Percentiles rank a stretch among this genome's conserved stretches.
phyloP scores from a whole-genome alignment of 2,113 vertebrate species.

The Telmatochromis bifrenatus region DNA sequence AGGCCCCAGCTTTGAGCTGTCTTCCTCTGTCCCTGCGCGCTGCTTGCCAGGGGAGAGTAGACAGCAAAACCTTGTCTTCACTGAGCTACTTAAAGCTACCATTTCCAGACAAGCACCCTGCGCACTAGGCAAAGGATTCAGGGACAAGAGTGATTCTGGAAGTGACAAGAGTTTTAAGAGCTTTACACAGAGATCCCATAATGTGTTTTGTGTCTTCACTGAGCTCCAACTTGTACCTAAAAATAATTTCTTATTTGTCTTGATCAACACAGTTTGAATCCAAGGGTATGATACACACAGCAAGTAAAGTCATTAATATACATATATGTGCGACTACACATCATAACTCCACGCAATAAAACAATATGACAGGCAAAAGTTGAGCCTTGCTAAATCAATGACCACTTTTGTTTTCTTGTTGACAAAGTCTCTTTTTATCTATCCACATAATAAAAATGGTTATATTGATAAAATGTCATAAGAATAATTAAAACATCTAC shows the following conservation, averaged over 20 bases:
- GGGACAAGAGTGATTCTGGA: slow-evolving; percentile 65
- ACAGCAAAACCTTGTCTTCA: slow-evolving; percentile 70
- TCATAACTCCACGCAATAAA: not conserved
- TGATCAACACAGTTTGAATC: not conserved
- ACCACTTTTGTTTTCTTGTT: not conserved
- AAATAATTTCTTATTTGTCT: not conserved
- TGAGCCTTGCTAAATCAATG: not conserved
- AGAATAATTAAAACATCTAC: slow-evolving; percentile 20
- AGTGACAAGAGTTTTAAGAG: slow-evolving; percentile 70
- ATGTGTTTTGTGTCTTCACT: slow-evolving; percentile 41
- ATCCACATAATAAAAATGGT: not conserved
- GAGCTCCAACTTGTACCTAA: slow-evolving; percentile 57
- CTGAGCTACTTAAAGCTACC: slow-evolving; percentile 72
- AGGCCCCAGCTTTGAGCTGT: slow-evolving; percentile 80
- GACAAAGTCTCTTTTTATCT: not conserved
- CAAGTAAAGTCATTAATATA: not conserved
- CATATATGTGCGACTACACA: not conserved
- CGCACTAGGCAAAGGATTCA: slow-evolving; percentile 61
- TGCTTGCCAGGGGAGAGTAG: slow-evolving; percentile 68
- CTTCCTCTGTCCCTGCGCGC: slow-evolving; percentile 64
- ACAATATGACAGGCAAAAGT: not conserved
- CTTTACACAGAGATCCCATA: slow-evolving; percentile 36
- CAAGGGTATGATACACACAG: not conserved
- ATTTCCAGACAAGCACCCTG: slow-evolving; percentile 74
- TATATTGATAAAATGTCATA: slow-evolving; percentile 18